Base-by-base conservation (phyloP, 2,113 vertebrate species). In the Accipiter cooperii region DNA sequence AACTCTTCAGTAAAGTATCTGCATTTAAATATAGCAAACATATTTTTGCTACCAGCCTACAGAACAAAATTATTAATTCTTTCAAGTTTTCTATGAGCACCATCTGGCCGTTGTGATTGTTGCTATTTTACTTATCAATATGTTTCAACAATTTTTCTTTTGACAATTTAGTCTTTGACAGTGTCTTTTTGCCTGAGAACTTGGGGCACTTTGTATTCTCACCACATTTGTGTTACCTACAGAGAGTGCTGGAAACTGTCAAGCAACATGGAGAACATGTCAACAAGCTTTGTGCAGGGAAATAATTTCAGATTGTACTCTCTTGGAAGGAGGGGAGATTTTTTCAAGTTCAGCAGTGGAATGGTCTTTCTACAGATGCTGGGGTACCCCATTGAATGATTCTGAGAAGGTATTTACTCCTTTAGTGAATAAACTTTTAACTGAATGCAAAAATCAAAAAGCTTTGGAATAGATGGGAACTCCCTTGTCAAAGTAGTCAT, bases 121-220 rank as follows among this genome's bases (percentile, higher is more conserved):
- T 87, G 84, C 81, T 89, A 51, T 94, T 96, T 95, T 87, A 87
- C 89, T 92, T 55, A 81, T 40, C 92, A 93, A 40, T 87, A 66
- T 49, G 49, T 66, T 87, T 77, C 36, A 88, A 74, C 83, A 51
- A 60, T 51, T 89, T 81, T 58, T 33, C 88, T 64, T 94, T 44
- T 79, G 87, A 75, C 46, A 90, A 21, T 77, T 84, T 58, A 33
- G 47, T 68, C 55, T 91, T 17, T 89, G 89, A 28, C 81, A 82
- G 73, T 16, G 33, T 20, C 74, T 95, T n/a, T 91, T 38, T 96
- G 87, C 38, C 77, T 81, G 89, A 84, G 86, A 87, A 84, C 77
- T 47, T 0, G 9, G 47, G 42, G 51, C 58, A 33, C 87, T 66
- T 68, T 36, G 42, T 38, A 34, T 92, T 91, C 73, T 87, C 65